Base-by-base conservation (phyloP, 2,797 vertebrate species). In the Staurois parvus region DNA sequence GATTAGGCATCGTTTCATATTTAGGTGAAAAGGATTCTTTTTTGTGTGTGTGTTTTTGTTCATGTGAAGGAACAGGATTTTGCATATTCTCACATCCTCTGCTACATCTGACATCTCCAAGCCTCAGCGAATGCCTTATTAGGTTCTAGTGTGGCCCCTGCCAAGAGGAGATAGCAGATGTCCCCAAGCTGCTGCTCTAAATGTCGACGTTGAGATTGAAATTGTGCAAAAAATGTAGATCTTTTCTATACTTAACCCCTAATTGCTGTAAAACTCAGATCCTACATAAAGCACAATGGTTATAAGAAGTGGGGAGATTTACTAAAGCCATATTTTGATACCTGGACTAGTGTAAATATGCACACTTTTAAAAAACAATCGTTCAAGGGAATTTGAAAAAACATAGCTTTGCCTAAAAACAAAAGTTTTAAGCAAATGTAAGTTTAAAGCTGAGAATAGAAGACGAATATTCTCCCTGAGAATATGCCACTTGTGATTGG, bases 101-200 rank as follows among this genome's bases (percentile, higher is more conserved):
- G 72, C 79, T 78, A 78, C 80, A 86, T 83, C 67, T 86, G 85
- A 86, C 80, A 86, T 83, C 80, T 83, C 69, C 28, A 62, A 86
- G 69, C 85, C 85, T 79, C 68, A 86, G 67, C 77, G 75, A 86
- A 86, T 83, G 75, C 68, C 76, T 83, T 86, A 86, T 83, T 86
- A 86, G 74, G 75, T 74, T 83, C 76, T 72, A 76, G 79, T 19
- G 29, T 86, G 75, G 79, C 64, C 80, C 68, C 68, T 86, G 73
- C 79, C 85, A 83, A 79, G 75, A 59, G 72, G 69, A 83, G 68
- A 40, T 79, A 83, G 66, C 85, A 86, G 79, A 82, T 86, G 79
- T 83, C 79, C 79, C 79, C 79, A 82, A 69, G 78, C 52, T 77
- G 80, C 79, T 76, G 52, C 85, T 77, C 66, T 48, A 48, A 62